Base-by-base conservation (phyloP, 2,113 vertebrate genomes). In the Porphyrio hochstetteri region DNA sequence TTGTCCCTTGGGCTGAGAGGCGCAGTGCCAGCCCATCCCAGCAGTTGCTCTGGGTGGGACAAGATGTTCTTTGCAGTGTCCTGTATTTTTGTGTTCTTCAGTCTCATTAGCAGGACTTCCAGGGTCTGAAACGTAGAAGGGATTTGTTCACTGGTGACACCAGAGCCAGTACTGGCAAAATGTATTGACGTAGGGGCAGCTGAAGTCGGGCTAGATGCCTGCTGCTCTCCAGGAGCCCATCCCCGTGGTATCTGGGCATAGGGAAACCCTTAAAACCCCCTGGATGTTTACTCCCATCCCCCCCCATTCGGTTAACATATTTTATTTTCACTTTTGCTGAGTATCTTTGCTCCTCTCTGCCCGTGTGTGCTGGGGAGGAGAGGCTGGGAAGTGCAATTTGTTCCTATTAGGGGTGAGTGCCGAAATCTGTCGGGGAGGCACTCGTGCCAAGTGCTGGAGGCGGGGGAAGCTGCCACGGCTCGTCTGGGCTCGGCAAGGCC, bases 1-100 rank as follows among this genome's bases (percentile, higher is more conserved):
- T 60, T 87, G 85, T 97, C 88, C 85, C 92, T 57, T 21, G 85
- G 75, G 85, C 68, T 93, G 86, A 89, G 81, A 70, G 92, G 27
- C 5, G 1, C 24, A 7, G 69, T 50, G 92, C 90, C 95, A 92
- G 80, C 56, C 56, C 0, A 72, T 70, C 72, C 69, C 86, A 25
- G 70, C 52, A 31, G 81, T 4, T n/a, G 50, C 63, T 91, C 40
- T 44, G 13, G 2, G 46, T 13, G 36, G 92, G 76, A 86, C 90
- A 15, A 21, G 79, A 81, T 93, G 91, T 92, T 95, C 91, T 72
- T 70, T 48, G 46, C 48, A 20, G 57, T 6, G 35, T 75, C 57
- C 71, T 48, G 61, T 29, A 17, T 19, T 27, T 18, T 14, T 33
- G n/a, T 69, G 77, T 67, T 68, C 82, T 72, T 25, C 76, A 89